A percentile compares a stretch with the other conserved stretches of the same genome.
Conservation (phyloP, 2,888 invertebrate species). For the Ormyrus thymus region DNA sequence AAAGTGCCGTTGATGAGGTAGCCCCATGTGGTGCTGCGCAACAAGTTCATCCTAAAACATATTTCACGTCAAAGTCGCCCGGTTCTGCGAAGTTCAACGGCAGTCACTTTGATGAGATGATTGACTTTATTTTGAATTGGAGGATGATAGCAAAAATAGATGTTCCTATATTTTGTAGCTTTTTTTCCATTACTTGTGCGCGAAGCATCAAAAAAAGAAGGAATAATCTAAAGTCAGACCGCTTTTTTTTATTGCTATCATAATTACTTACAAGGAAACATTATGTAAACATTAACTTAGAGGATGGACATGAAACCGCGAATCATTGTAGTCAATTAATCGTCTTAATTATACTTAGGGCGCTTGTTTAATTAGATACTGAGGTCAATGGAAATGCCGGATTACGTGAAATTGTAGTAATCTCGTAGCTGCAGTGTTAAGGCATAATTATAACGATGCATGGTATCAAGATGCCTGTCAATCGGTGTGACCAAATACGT, state of each 20-base stretch:
- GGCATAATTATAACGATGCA: conserved; percentile 81
- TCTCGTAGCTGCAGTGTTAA: conserved; percentile 79
- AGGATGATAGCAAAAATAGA: too few relatives aligned
- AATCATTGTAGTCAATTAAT: too few relatives aligned
- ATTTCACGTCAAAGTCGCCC: too few relatives aligned
- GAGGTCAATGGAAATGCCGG: conserved; percentile 7
- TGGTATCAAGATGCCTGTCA: conserved; percentile 78
- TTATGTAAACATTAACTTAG: conserved; percentile 5
- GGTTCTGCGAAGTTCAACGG: too few relatives aligned
- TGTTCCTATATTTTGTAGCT: too few relatives aligned
- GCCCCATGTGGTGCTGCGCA: conserved; percentile 64
- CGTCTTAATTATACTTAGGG: too few relatives aligned
- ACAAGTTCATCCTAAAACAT: conserved; percentile 62
- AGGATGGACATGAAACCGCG: too few relatives aligned
- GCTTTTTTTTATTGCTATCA: neutral
- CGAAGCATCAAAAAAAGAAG: too few relatives aligned
- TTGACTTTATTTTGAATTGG: too few relatives aligned
- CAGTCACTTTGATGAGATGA: too few relatives aligned
- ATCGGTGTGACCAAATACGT: conserved; percentile 76
- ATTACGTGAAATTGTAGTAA: conserved; percentile 82
- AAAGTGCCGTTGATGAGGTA: conserved; percentile 66
- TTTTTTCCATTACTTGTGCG: too few relatives aligned
- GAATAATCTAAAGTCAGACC: too few relatives aligned
- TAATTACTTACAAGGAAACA: neutral
- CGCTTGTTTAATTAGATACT: neutral